Conservation (phyloP, 64 coral and sea anemone genomes). For the Pachyseris speciosa region DNA sequence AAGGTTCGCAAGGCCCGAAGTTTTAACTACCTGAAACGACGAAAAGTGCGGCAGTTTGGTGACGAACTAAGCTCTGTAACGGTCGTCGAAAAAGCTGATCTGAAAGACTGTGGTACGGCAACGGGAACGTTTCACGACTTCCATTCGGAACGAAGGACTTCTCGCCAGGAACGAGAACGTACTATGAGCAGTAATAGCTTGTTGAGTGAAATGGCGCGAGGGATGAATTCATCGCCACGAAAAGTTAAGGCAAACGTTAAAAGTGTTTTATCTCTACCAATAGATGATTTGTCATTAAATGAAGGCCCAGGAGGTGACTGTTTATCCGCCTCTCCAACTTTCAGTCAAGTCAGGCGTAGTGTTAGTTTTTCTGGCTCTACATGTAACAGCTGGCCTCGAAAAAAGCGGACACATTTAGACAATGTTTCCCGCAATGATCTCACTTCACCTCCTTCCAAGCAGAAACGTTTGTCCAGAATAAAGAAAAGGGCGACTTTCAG, state of each 20-base stretch:
- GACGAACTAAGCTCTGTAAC: constrained; percentile 19
- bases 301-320: not conserved
- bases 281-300: constrained; percentile 24
- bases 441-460: constrained; percentile 76
- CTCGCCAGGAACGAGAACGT: not conserved
- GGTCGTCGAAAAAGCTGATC: not conserved
- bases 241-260: constrained; percentile 46
- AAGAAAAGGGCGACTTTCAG: constrained; percentile 84
- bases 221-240: constrained; percentile 56
- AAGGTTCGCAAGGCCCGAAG: constrained; percentile 69
- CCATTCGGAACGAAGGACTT: constrained; percentile 28
- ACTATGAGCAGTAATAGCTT: constrained; percentile 15
- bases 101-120: constrained; percentile 67
- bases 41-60: constrained; percentile 62
- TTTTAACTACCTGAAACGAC: constrained; percentile 72
- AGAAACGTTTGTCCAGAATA: constrained; percentile 62
- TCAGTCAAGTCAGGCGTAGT: not conserved
- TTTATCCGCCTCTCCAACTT: not conserved
- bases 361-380: constrained; percentile 55
- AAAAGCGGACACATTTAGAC: constrained; percentile 27
- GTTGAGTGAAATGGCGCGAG: constrained; percentile 79
- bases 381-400: constrained; percentile 89
- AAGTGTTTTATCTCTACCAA: constrained; percentile 11
- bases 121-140: constrained; percentile 96
- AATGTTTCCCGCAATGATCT: constrained; percentile 7